Evolutionary conservation across 2,888 invertebrate genomes (phyloP), one percentile per base, ranked within the genome.

Genomic region (Rhagonycha fulva): DNA sequence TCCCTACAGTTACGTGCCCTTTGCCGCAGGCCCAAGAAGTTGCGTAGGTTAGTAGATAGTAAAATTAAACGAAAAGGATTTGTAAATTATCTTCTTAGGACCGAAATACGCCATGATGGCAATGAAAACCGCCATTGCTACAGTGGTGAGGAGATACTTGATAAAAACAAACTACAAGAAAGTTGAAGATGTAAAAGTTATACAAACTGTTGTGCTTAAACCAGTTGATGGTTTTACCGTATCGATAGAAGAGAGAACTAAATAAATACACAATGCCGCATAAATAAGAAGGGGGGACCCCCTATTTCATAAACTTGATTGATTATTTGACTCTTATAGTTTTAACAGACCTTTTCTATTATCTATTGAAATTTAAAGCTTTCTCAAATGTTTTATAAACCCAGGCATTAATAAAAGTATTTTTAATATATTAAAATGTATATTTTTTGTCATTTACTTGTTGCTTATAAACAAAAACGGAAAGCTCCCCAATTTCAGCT

Each of bases 1-100:
- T 68, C 72, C 26, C 2, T 72, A 61, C 23, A 1, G 63, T n/a
- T 74, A 14, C 19, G 11, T 74, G 7, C 74, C 74, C 10, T 74
- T 74, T 24, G 7, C 14, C 1, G 63, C 1, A 4, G 14, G 62
- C 23, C 23, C 62, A 9, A 23, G 23, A 62, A 14, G 14, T 10
- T 14, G 23, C 10, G 7, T 62, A 12, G 62, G 14, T 62, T 12
- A 12, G 32, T 32, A 32, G n/a, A 12, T n/a, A 32, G 12, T 12
- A 32, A 32, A 5, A 12, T 9, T 12, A 7, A 62, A 7, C 14
- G 14, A 19, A 62, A 9, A 1, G 2, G 14, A 62, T 11, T 14
- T 2, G 4, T 19, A 5, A 19, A 62, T 62, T 62, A 19, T 62
- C 9, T 11, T 14, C 0, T 4, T 19, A 62, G 14, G 23, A 62